Evolutionary conservation across 1,140 invertebrate species (phyloP).

Genomic region (Lordiphosa mommai): DNA sequence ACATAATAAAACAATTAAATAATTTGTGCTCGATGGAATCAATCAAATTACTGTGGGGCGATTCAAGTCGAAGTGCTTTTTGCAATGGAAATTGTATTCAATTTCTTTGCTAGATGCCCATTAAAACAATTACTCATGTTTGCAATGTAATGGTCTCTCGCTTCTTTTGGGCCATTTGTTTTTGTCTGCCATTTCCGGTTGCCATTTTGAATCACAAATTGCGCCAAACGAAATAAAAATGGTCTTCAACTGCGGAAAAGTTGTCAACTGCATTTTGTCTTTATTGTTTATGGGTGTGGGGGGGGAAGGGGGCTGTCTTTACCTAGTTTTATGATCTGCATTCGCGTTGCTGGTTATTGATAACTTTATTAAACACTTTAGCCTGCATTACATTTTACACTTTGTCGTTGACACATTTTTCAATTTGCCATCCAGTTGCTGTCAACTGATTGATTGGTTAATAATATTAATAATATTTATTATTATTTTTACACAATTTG

Average conservation of each 20-base stretch:
- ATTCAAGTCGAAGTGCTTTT: no score
- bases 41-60: no score
- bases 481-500: conserved; percentile 73
- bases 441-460: conserved; percentile 40
- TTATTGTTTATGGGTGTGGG: neutral
- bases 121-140: neutral
- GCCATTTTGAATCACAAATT: conserved; percentile 49
- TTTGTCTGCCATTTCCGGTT: conserved; percentile 41
- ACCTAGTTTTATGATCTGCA: conserved; percentile 6
- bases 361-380: conserved; percentile 38
- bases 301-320: neutral
- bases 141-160: conserved; percentile 22
- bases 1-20: no score
- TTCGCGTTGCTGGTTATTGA: conserved; percentile 5
- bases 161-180: conserved; percentile 3
- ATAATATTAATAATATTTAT: conserved; percentile 63
- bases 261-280: conserved; percentile 34
- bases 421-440: neutral
- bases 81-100: no score
- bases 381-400: conserved; percentile 15
- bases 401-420: neutral
- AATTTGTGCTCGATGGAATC: no score
- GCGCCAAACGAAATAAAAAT: conserved; percentile 13
- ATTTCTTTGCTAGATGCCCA: no score
- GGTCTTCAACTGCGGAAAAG: conserved; percentile 17